Percentiles rank a stretch among this genome's conserved stretches.
These are phyloP conservation scores for Anoura caudifer DNA, from an alignment of 2,113 vertebrate species.

Conservation along the genomic window DNA sequence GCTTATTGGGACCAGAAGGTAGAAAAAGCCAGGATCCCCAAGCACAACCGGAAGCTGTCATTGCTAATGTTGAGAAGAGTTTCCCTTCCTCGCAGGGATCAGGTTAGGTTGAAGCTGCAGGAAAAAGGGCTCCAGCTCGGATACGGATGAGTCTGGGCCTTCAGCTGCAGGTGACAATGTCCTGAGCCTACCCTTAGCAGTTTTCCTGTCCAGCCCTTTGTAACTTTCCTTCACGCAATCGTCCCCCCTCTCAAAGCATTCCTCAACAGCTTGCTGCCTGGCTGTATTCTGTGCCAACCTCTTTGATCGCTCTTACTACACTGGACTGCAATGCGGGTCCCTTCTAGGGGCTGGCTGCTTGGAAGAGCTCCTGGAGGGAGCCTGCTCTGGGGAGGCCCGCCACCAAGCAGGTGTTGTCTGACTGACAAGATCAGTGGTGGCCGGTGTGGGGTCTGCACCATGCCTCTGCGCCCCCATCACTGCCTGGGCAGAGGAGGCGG, in stretches of 20 bases:
- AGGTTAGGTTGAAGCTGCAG: not conserved
- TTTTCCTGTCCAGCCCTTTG: not conserved
- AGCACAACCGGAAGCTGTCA: not conserved
- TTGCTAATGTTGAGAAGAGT: not conserved
- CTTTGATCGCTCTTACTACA: not conserved
- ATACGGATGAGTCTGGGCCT: not conserved
- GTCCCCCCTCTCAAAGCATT: not conserved
- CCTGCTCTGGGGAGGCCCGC: not conserved
- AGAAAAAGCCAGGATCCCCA: not conserved
- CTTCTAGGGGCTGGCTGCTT: not conserved
- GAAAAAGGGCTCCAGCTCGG: not conserved
- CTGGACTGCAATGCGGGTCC: not conserved
- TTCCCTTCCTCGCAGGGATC: not conserved
- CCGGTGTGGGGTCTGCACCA: not conserved
- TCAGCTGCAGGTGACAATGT: not conserved
- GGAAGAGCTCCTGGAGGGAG: not conserved
- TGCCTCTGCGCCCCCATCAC: not conserved
- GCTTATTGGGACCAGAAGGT: not conserved
- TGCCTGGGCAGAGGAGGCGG: not conserved
- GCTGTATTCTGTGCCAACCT: not conserved
- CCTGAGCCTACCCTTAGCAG: not conserved
- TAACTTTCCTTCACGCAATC: not conserved
- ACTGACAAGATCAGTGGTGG: too few relatives aligned
- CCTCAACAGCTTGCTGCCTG: not conserved
- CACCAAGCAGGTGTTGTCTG: too few relatives aligned